These are phyloP conservation scores for Spermophilus dauricus DNA, from an alignment of 2,113 vertebrate genomes.

Conservation along the genomic window DNA sequence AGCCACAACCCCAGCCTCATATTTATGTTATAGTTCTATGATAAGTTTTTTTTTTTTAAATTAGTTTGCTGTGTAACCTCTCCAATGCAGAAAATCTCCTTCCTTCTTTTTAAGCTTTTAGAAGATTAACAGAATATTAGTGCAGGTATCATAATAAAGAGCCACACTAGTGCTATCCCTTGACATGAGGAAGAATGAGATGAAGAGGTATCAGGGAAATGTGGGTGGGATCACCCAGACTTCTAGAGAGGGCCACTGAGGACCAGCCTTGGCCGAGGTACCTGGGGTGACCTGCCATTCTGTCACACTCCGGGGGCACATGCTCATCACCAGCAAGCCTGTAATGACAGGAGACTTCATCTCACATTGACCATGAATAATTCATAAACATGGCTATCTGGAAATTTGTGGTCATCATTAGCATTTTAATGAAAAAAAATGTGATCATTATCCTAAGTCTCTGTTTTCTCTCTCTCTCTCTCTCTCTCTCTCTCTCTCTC, in stretches of 20 bases:
- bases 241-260: background rate
- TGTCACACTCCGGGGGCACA: background rate
- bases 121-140: background rate
- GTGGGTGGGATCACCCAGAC: background rate
- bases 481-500: background rate
- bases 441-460: constrained; percentile 86
- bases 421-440: constrained; percentile 89
- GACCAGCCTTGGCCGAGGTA: background rate
- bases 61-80: background rate
- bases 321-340: background rate
- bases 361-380: constrained; percentile 84
- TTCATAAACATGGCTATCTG: constrained; percentile 85
- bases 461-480: constrained; percentile 73
- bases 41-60: background rate
- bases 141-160: background rate
- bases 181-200: background rate
- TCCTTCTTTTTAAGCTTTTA: background rate
- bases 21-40: background rate
- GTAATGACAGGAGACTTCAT: constrained; percentile 63
- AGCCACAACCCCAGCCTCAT: background rate
- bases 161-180: background rate
- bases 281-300: background rate
- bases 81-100: background rate
- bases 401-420: constrained; percentile 87
- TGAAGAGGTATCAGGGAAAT: fast-evolving